Evolutionary conservation across 2,888 invertebrate species (phyloP).

Genomic region (Terebella lapidaria): DNA sequence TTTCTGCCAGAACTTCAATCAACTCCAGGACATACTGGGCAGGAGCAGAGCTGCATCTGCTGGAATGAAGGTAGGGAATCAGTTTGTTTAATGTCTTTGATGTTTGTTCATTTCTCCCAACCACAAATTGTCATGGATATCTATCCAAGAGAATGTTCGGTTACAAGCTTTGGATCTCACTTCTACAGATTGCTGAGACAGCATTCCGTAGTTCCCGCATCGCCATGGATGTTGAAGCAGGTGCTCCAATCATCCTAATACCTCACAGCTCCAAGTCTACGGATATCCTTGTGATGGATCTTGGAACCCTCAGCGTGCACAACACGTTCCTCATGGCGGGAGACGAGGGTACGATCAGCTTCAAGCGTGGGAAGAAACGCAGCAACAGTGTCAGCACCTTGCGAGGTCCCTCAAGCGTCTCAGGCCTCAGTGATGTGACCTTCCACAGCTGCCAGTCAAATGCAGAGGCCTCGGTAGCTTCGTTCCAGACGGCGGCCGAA

Average conservation of each 20-base stretch:
- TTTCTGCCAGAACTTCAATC: conserved; percentile 73
- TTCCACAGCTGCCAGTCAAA: background rate
- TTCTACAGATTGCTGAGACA: conserved; percentile 38
- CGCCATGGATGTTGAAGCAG: conserved; percentile 64
- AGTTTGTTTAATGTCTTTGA: background rate
- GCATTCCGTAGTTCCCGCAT: conserved; percentile 56
- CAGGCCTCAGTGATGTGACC: background rate
- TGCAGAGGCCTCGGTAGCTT: background rate
- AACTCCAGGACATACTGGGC: conserved; percentile 72
- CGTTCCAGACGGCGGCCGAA: background rate
- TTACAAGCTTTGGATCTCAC: too few species aligned
- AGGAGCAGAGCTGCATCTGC: conserved; percentile 64
- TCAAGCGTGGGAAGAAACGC: background rate
- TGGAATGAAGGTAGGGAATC: conserved; percentile 54
- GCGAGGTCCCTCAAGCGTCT: background rate
- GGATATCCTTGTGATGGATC: conserved; percentile 73
- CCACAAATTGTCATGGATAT: too few species aligned
- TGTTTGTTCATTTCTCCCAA: background rate
- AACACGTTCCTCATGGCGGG: conserved; percentile 66
- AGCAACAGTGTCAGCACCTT: background rate
- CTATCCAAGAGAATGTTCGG: too few species aligned
- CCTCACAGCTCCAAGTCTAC: conserved; percentile 78
- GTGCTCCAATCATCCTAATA: conserved; percentile 77
- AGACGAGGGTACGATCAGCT: conserved; percentile 30
- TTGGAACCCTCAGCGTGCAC: conserved; percentile 67